These are phyloP conservation scores for Drosophila suzukii DNA, from an alignment of 1,140 invertebrate species.

Conservation along the genomic window DNA sequence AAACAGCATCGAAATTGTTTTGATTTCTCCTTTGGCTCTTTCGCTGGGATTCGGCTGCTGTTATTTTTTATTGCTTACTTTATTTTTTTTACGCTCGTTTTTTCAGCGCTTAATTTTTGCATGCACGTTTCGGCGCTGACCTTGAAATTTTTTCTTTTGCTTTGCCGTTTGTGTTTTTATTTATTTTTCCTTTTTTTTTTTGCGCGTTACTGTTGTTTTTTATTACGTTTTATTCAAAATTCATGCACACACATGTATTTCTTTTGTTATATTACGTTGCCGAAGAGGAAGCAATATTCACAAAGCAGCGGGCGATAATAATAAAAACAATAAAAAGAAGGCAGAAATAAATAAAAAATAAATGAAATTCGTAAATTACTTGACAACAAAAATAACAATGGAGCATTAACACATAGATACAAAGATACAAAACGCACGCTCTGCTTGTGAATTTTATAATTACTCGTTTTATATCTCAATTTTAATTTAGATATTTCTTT, in stretches of 20 bases:
- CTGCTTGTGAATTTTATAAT: slow-evolving; percentile 48
- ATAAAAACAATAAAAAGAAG: slow-evolving; percentile 50
- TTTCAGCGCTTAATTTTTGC: slow-evolving; percentile 78
- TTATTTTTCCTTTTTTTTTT: slow-evolving; percentile 60
- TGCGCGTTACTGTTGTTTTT: slow-evolving; percentile 57
- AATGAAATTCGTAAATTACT: slow-evolving; percentile 40
- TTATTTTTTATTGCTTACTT: slow-evolving; percentile 55
- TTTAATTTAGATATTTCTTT: slow-evolving; percentile 45
- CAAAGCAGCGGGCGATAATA: slow-evolving; percentile 55
- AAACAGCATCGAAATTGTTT: slow-evolving; percentile 37
- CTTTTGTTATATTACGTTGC: slow-evolving; percentile 72
- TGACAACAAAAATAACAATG: slow-evolving; percentile 43
- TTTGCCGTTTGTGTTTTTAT: slow-evolving; percentile 55
- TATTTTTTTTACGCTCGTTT: slow-evolving; percentile 52
- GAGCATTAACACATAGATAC: background rate
- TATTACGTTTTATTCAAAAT: slow-evolving; percentile 59
- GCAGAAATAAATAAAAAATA: slow-evolving; percentile 32
- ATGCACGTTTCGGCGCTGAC: slow-evolving; percentile 81
- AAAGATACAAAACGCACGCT: slow-evolving; percentile 22
- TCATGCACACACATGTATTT: slow-evolving; percentile 33
- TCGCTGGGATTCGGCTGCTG: slow-evolving; percentile 43
- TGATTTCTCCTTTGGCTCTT: slow-evolving; percentile 64
- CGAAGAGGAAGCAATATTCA: slow-evolving; percentile 74
- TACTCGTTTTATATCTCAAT: slow-evolving; percentile 59
- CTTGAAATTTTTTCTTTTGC: slow-evolving; percentile 79